These are phyloP conservation scores for Danionella dracula DNA, from an alignment of 2,797 vertebrate genomes.

Conservation along the genomic window DNA sequence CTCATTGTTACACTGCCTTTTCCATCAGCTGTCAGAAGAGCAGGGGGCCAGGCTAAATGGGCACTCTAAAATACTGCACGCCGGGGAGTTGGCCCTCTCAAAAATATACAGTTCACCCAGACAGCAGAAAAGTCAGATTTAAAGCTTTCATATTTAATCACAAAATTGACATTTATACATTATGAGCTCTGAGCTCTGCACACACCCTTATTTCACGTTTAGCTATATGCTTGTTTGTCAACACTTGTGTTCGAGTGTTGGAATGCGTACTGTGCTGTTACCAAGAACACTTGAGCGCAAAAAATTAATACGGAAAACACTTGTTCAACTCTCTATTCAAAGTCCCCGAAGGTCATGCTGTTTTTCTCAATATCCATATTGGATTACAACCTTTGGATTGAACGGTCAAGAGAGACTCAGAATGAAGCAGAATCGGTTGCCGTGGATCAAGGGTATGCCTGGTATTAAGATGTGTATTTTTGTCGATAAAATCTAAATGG, in stretches of 20 bases:
- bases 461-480: not conserved
- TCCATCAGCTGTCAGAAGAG: slow-evolving; percentile 52
- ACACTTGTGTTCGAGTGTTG: not conserved
- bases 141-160: slow-evolving; percentile 44
- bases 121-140: slow-evolving; percentile 36
- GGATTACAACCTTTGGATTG: not conserved
- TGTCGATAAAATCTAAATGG: not conserved
- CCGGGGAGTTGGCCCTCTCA: slow-evolving; percentile 46
- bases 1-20: slow-evolving; percentile 52
- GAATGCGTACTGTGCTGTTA: not conserved
- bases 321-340: not conserved
- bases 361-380: not conserved
- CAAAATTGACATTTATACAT: slow-evolving; percentile 43
- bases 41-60: slow-evolving; percentile 51
- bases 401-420: not conserved
- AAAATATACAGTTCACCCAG: slow-evolving; percentile 49
- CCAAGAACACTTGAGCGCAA: not conserved
- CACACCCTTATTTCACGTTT: not conserved
- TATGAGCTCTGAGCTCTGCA: slow-evolving; percentile 10
- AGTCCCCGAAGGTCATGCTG: not conserved
- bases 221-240: slow-evolving; percentile 25
- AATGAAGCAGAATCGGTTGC: not conserved
- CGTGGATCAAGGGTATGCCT: not conserved
- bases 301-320: not conserved
- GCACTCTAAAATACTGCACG: slow-evolving; percentile 49